Percentiles rank a stretch among this genome's conserved stretches.
Evolutionary conservation across 2,113 vertebrate species (phyloP).

Genomic region (Eidolon helvum): DNA sequence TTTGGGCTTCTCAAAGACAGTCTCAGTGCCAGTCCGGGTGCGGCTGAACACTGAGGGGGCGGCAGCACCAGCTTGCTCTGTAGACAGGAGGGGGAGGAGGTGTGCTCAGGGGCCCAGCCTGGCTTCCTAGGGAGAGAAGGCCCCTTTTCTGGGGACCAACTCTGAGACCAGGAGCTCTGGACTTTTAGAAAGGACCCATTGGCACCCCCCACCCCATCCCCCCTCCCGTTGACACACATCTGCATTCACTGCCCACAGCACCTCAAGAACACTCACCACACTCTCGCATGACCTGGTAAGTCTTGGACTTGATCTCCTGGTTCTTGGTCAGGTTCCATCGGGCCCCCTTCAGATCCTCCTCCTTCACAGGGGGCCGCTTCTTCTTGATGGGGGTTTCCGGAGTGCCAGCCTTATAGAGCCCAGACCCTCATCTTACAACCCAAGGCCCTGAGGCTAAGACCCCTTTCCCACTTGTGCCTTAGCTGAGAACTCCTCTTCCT

Average conservation of each 20-base stretch:
- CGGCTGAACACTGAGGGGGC: conserved; percentile 94
- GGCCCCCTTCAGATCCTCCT: conserved; percentile 97
- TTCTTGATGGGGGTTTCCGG: conserved; percentile 89
- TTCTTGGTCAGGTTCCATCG: conserved; percentile 91
- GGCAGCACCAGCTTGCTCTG: conserved; percentile 90
- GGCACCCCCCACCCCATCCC: no score
- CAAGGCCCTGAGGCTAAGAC: not conserved
- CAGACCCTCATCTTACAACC: not conserved
- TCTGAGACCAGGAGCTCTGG: not conserved
- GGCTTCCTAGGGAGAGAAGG: not conserved
- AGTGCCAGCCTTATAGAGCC: conserved; percentile 18
- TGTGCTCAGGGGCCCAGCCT: not conserved
- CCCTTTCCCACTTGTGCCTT: not conserved
- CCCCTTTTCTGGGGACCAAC: no score
- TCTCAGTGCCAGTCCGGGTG: conserved; percentile 89
- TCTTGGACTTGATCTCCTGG: conserved; percentile 96
- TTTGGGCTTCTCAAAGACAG: conserved; percentile 87
- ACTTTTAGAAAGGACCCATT: not conserved
- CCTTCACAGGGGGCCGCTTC: conserved; percentile 95
- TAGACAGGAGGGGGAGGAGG: conserved; percentile 24
- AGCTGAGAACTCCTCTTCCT: not conserved
- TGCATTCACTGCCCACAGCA: accelerated
- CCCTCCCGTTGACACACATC: not conserved
- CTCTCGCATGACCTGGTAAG: conserved; percentile 96
- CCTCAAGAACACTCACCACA: conserved; percentile 87